These are phyloP conservation scores for Apis laboriosa DNA, from an alignment of 1,140 invertebrate genomes.

Conservation along the genomic window DNA sequence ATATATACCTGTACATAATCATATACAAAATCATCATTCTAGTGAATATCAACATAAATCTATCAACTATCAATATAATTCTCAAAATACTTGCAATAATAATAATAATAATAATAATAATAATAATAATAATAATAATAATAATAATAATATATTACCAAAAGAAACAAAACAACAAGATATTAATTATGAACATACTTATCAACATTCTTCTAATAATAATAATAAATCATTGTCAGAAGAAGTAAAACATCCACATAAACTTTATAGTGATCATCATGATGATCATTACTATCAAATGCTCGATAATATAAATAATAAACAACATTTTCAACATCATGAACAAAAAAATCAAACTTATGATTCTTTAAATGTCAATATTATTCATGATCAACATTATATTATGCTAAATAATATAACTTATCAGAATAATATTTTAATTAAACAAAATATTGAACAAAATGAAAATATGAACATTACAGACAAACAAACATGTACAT, in stretches of 20 bases:
- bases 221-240: constrained; percentile 20
- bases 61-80: neutral
- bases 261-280: constrained; percentile 19
- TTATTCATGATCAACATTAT: constrained; percentile 22
- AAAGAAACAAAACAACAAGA: constrained; percentile 19
- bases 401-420: neutral
- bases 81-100: constrained; percentile 4
- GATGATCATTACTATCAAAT: constrained; percentile 16
- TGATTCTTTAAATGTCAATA: neutral
- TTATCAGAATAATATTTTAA: constrained; percentile 21
- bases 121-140: neutral
- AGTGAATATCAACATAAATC: constrained; percentile 25
- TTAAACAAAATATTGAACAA: constrained; percentile 31
- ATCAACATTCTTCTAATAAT: constrained; percentile 15
- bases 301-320: constrained; percentile 14
- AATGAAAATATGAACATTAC: constrained; percentile 33
- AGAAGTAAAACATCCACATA: constrained; percentile 29
- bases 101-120: constrained; percentile 23
- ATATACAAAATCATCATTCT: constrained; percentile 15
- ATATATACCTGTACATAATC: constrained; percentile 25
- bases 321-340: constrained; percentile 23
- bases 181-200: neutral
- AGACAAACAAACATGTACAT: constrained; percentile 46
- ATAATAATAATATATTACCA: constrained; percentile 4
- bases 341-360: constrained; percentile 31